phyloP scores from a whole-genome alignment of 2,888 invertebrate species.

The Clistopyga incitator region DNA sequence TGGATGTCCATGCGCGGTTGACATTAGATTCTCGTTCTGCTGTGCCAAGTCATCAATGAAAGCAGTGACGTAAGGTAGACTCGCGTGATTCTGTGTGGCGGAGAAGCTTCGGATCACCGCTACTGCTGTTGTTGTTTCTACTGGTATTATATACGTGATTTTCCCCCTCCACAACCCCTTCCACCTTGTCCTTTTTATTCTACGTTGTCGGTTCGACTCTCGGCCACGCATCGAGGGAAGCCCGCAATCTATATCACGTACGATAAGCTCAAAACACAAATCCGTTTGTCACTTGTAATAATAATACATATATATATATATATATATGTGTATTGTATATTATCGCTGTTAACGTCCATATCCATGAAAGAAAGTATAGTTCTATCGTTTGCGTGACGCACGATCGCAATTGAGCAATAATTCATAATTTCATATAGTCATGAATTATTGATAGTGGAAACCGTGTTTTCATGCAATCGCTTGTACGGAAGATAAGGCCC shows the following conservation, averaged over 20 bases:
- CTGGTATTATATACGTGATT: neutral
- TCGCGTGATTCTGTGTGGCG: slow-evolving; percentile 65
- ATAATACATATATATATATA: neutral
- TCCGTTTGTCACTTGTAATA: neutral
- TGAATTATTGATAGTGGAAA: slow-evolving; percentile 30
- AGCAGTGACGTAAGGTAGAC: slow-evolving; percentile 64
- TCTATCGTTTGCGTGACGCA: neutral
- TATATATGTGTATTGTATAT: too few relatives aligned
- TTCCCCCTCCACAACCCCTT: neutral
- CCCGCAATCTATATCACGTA: neutral
- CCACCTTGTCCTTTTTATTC: neutral
- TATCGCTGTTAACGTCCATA: neutral
- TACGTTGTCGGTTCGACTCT: neutral
- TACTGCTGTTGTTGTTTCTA: neutral
- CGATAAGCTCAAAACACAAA: slow-evolving; percentile 9
- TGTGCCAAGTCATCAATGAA: slow-evolving; percentile 69
- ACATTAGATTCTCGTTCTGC: slow-evolving; percentile 51
- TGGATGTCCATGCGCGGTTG: neutral
- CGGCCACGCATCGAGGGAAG: neutral
- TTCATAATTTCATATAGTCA: too few relatives aligned
- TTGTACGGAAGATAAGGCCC: neutral
- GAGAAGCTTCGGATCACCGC: slow-evolving; percentile 47
- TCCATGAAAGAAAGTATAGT: slow-evolving; percentile 1
- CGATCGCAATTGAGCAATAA: neutral
- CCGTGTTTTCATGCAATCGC: neutral